Conservation (phyloP, 1,140 invertebrate genomes). For the Papilio xuthus region DNA sequence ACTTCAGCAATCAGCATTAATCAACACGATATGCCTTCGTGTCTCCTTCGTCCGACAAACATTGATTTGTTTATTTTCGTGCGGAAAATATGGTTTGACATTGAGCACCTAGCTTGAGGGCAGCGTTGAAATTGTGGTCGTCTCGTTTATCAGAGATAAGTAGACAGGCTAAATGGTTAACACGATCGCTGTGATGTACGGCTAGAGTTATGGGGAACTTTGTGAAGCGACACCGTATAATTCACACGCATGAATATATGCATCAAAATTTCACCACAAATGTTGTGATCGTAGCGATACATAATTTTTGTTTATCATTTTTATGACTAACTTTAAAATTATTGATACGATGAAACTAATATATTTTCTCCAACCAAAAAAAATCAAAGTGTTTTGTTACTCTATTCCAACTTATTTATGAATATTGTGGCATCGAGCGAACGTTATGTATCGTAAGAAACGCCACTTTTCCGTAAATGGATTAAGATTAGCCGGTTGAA, state of each 20-base stretch:
- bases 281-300: neutral
- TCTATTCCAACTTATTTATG: neutral
- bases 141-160: conserved; percentile 60
- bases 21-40: conserved; percentile 73
- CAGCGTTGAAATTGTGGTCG: conserved; percentile 56
- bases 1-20: conserved; percentile 80
- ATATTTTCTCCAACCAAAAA: neutral
- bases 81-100: conserved; percentile 73
- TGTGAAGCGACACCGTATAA: conserved; percentile 29
- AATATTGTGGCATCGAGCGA: neutral
- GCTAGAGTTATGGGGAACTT: conserved; percentile 49
- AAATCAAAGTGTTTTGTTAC: conserved; percentile 1
- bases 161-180: conserved; percentile 64
- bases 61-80: conserved; percentile 77
- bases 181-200: conserved; percentile 56
- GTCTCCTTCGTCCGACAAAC: conserved; percentile 56
- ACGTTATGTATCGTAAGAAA: conserved; percentile 24
- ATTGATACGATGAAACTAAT: neutral
- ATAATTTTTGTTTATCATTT: conserved; percentile 24
- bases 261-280: conserved; percentile 23
- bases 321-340: conserved; percentile 21
- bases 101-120: conserved; percentile 52
- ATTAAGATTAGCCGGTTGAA: conserved; percentile 39
- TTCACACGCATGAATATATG: conserved; percentile 31
- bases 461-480: conserved; percentile 35